Conservation (phyloP, 2,113 vertebrate species). For the Nestor notabilis region DNA sequence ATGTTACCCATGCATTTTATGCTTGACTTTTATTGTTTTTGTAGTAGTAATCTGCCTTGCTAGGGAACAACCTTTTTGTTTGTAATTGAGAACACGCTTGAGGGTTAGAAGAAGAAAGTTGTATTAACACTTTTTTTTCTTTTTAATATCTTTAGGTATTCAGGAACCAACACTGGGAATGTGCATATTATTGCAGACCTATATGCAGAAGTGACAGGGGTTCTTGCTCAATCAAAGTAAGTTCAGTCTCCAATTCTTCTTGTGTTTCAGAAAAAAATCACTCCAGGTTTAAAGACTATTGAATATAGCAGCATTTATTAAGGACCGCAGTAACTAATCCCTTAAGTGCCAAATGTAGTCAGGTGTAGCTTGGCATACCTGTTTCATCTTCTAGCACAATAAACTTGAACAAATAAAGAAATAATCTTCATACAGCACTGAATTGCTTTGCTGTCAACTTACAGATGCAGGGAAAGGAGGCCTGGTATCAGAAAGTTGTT, state of each 20-base stretch:
- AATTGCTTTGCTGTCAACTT: not conserved
- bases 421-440: not conserved
- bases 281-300: not conserved
- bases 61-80: not conserved
- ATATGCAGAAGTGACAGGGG: conserved; percentile 96
- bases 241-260: not conserved
- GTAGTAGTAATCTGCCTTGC: not conserved
- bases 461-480: not conserved
- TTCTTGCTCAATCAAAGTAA: conserved; percentile 98
- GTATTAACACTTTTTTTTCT: not conserved
- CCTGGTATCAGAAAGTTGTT: not conserved
- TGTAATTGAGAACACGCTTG: not conserved
- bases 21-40: not conserved
- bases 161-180: conserved; percentile 98
- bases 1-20: not conserved
- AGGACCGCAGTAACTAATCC: not conserved
- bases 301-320: not conserved
- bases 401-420: not conserved
- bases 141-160: conserved; percentile 81
- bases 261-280: not conserved
- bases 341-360: not conserved
- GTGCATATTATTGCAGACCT: conserved; percentile 98
- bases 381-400: not conserved
- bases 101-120: not conserved
- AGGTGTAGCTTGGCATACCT: not conserved